phyloP scores from a whole-genome alignment of 2,797 vertebrate species.

The Mormyrus hasselquistii region DNA sequence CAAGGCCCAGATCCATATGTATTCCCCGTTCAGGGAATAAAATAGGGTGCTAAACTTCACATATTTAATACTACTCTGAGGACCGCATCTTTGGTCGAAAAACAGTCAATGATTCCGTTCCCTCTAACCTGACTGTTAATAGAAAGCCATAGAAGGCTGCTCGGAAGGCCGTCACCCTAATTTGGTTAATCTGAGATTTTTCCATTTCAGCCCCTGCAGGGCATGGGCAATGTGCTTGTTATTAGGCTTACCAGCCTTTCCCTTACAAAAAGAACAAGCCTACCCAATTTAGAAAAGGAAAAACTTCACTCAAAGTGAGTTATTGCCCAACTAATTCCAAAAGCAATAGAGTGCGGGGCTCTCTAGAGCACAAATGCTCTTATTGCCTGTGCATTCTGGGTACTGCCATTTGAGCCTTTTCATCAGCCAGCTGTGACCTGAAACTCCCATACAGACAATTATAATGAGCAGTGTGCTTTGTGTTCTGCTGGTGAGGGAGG shows the following conservation, averaged over 20 bases:
- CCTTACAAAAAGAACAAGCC: neutral
- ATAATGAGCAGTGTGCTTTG: neutral
- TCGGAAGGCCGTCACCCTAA: neutral
- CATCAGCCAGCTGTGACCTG: neutral
- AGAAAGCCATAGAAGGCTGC: neutral
- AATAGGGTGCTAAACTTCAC: neutral
- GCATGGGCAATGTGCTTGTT: neutral
- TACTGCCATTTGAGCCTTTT: neutral
- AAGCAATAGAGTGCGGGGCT: slow-evolving; percentile 32
- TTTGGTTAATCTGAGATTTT: slow-evolving; percentile 8
- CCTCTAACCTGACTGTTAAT: neutral
- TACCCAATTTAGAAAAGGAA: neutral
- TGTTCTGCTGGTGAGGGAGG: neutral
- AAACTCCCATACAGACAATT: neutral
- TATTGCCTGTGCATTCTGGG: neutral
- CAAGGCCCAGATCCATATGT: neutral
- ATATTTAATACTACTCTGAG: neutral
- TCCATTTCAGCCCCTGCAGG: neutral
- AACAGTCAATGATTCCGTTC: neutral
- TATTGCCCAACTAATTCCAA: slow-evolving; percentile 4
- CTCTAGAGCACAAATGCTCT: neutral
- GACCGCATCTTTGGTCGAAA: neutral
- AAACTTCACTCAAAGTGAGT: slow-evolving; percentile 2
- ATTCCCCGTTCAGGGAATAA: neutral
- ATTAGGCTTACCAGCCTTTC: slow-evolving; percentile 9